Evolutionary conservation across 2,113 vertebrate genomes (phyloP).

Genomic region (Mirounga angustirostris): DNA sequence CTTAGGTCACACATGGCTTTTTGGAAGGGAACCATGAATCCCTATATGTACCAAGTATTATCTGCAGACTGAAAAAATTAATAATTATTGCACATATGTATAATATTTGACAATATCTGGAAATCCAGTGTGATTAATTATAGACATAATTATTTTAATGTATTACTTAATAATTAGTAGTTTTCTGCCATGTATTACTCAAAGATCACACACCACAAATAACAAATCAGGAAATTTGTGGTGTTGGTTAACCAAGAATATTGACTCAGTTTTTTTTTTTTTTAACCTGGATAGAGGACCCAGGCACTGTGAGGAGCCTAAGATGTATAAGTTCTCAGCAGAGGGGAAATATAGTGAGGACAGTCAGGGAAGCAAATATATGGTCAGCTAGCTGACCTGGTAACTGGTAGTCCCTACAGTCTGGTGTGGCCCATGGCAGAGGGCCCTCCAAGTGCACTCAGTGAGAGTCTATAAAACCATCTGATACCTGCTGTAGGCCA

Average conservation of each 20-base stretch:
- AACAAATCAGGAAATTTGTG: neutral
- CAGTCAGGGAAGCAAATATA: neutral
- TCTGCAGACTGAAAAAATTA: neutral
- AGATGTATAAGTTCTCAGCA: neutral
- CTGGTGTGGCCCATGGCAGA: neutral
- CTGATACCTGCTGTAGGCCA: neutral
- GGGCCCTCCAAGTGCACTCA: neutral
- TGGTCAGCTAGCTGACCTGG: neutral
- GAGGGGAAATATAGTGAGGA: neutral
- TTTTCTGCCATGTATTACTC: neutral
- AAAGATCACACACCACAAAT: neutral
- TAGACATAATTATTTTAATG: neutral
- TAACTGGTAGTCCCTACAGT: neutral
- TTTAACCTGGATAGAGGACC: neutral
- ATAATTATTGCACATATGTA: neutral
- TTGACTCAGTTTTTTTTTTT: neutral
- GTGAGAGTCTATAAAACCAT: neutral
- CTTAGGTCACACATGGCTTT: neutral
- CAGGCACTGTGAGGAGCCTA: neutral
- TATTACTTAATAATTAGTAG: neutral
- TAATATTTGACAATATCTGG: neutral
- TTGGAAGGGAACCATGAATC: neutral
- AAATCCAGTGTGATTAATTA: neutral
- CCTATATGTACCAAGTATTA: neutral
- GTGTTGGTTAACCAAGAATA: neutral